Conservation (phyloP, 2,113 vertebrate species). For the Menura novaehollandiae region DNA sequence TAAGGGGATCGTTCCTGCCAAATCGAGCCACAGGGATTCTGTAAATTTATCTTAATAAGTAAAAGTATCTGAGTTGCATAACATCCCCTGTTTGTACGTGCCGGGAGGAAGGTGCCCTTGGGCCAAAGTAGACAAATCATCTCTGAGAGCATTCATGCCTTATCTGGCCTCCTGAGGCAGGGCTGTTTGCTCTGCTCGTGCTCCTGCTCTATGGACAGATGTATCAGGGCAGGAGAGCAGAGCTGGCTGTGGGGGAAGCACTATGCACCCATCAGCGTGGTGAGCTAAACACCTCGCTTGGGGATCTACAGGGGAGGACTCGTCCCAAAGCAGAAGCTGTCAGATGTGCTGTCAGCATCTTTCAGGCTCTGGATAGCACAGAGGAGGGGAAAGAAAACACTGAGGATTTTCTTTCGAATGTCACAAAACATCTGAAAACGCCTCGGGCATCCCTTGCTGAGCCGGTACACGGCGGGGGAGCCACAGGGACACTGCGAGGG, state of each 20-base stretch:
- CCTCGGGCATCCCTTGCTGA: background rate
- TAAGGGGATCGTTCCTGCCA: background rate
- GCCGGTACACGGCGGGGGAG: background rate
- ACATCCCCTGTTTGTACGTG: background rate
- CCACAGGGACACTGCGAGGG: background rate
- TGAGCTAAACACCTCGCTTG: rapidly evolving
- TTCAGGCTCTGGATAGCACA: background rate
- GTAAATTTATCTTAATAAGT: background rate
- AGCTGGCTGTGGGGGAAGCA: background rate
- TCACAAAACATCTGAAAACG: background rate
- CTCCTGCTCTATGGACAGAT: background rate
- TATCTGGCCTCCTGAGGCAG: background rate
- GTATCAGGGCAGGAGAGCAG: background rate
- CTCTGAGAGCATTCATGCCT: background rate
- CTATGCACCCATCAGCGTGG: rapidly evolving
- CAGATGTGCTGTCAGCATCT: background rate
- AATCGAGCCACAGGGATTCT: background rate
- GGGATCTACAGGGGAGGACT: background rate
- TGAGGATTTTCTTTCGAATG: background rate
- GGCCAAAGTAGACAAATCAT: background rate
- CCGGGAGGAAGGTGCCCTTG: constrained; percentile 19
- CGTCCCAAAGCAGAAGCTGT: background rate
- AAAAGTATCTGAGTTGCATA: constrained; percentile 8
- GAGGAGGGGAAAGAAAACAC: background rate
- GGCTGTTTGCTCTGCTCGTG: background rate